Base-by-base conservation (phyloP, 2,888 invertebrate genomes). In the Clivina fossor region DNA sequence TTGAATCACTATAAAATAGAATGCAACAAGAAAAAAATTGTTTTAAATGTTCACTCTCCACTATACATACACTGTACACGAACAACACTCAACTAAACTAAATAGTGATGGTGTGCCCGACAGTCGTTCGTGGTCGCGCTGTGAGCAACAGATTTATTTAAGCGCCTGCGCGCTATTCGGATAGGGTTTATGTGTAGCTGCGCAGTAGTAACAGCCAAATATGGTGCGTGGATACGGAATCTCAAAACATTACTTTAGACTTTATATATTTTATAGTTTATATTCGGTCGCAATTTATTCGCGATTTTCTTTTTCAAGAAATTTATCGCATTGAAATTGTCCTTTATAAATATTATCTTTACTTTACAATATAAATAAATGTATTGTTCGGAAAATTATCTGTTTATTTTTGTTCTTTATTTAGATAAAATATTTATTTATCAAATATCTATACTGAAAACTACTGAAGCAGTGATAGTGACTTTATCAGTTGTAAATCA, bases 201-300 rank as follows among this genome's bases (percentile, higher is more conserved):
- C 68, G 68, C 68, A 66, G 61, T 63, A 40, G 38, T 54, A 47
- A 51, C 62, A 60, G 61, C 66, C 65, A 62, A 64, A 64, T 62
- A 64, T 61, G 66, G 66, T 60, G 38, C 37, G 58, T 53, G 46
- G 55, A 55, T 44, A 47, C 47, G 22, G 30, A 37, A 55, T 49
- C 26, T 55, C 47, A n/a, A n/a, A n/a, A n/a, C n/a, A n/a, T 55
- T 46, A 46, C 32, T 18, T 13, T 24, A 18, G 11, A 40, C 24
- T 16, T 24, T 47, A 32, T 47, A 47, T 47, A n/a, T n/a, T n/a
- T n/a, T 40, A 40, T 53, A 47, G 47, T 55, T 55, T 47, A 54
- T 54, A 55, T 55, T 55, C 40, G 46, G 55, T 47, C 47, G 55
- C 47, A 55, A 55, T 47, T 55, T 16, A n/a, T n/a, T n/a, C n/a